Base-by-base conservation (phyloP, 2,113 vertebrate species). In the Cyprinodon variegatus region DNA sequence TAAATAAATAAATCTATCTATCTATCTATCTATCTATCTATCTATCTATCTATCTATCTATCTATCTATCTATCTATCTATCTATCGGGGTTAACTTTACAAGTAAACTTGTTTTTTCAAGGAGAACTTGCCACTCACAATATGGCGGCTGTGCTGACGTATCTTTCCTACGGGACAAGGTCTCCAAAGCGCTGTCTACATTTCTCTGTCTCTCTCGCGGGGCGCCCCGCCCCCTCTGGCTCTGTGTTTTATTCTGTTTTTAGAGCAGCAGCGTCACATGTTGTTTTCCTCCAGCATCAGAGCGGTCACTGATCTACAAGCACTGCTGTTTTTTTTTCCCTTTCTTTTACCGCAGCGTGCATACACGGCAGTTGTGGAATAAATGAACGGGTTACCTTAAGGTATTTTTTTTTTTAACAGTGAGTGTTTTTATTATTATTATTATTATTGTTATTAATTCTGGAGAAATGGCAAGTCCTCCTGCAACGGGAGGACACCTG, bases 251-350 rank as follows among this genome's bases (percentile, higher is more conserved):
- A 93, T 66, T 85, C 86, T 87, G 77, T 90, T 89, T 91, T 88
- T 91, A 88, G 90, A 90, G 90, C 88, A 86, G 88, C 93, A 76
- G 91, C 93, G 96, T 97, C 96, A 97, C 96, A 95, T 97, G 96
- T 97, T 98, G 96, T 97, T 98, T 96, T 97, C 94, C 95, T 96
- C 94, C 93, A 91, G 93, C 94, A 94, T 92, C 74, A 11, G 80
- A 77, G 72, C 94, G 88, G 90, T 91, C 87, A 74, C 87, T 87
- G 94, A 85, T 88, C 93, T 37, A 65, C 37, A 36, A 1, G 3
- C 43, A 1, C 70, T 50, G 65, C 50, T 93, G 29, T 29, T 29
- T 29, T 29, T 29, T 29, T 29, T 29, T 29, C 1, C 1, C 29
- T 29, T 29, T 29, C 29, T 57, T 57, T 57, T 57, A 57, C 91